phyloP scores from a whole-genome alignment of 2,113 vertebrate genomes.

The Propithecus coquereli region DNA sequence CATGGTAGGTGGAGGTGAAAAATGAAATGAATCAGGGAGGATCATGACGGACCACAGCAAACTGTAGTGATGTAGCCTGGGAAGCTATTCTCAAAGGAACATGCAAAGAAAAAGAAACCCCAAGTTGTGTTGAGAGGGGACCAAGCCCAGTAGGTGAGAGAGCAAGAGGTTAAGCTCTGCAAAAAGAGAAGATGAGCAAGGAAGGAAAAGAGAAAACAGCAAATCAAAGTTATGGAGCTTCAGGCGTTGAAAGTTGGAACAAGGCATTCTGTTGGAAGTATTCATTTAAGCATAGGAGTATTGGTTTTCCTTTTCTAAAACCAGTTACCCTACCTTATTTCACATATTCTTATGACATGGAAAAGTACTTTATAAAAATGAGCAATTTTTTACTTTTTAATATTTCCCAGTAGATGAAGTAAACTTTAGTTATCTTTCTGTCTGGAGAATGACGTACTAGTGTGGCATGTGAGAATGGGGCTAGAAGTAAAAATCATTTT shows the following conservation, averaged over 20 bases:
- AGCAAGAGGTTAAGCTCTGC: not conserved
- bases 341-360: not conserved
- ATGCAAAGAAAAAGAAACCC: not conserved
- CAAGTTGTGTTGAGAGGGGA: not conserved
- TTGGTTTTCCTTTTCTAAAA: not conserved
- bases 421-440: not conserved
- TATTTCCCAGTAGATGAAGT: not conserved
- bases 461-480: not conserved
- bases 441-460: not conserved
- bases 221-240: not conserved
- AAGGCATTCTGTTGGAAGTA: not conserved
- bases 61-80: not conserved
- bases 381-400: not conserved
- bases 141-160: not conserved
- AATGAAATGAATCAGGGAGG: not conserved
- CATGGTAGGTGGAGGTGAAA: not conserved
- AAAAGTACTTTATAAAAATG: not conserved
- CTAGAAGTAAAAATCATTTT: not conserved
- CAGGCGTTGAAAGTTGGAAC: not conserved
- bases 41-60: not conserved
- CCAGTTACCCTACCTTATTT: not conserved
- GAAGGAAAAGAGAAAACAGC: not conserved
- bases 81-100: not conserved
- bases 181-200: not conserved
- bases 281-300: not conserved